Conservation (phyloP, 2,797 vertebrate genomes). For the Hybognathus amarus region DNA sequence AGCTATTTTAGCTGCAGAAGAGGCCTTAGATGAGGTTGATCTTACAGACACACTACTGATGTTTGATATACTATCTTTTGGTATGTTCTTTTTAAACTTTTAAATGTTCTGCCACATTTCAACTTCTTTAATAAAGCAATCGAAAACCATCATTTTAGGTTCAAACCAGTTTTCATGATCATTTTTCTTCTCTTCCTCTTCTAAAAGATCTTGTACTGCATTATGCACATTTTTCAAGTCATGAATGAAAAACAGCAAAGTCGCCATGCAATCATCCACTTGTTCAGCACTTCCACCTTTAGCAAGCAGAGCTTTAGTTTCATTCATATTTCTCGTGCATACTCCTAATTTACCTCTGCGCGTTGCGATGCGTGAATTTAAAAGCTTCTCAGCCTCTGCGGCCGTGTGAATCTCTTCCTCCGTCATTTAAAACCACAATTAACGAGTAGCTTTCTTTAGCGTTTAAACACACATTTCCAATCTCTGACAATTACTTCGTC, state of each 20-base stretch:
- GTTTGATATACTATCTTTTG: neutral
- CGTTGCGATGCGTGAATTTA: neutral
- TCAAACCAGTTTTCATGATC: neutral
- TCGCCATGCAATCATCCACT: neutral
- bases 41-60: neutral
- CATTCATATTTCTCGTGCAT: neutral
- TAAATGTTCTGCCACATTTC: neutral
- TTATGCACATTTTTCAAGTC: neutral
- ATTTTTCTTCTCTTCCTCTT: neutral
- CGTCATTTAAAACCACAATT: no score
- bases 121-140: neutral
- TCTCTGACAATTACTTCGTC: no score
- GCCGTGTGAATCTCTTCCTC: neutral
- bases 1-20: conserved; percentile 3
- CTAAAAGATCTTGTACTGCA: neutral
- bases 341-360: neutral
- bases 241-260: neutral
- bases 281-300: neutral
- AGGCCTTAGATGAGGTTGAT: neutral
- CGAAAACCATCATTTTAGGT: neutral
- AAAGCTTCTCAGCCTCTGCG: neutral
- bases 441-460: no score
- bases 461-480: no score
- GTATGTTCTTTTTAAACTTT: neutral
- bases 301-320: neutral